These are phyloP conservation scores for Macaria liturata DNA, from an alignment of 2,888 invertebrate genomes.

Conservation along the genomic window DNA sequence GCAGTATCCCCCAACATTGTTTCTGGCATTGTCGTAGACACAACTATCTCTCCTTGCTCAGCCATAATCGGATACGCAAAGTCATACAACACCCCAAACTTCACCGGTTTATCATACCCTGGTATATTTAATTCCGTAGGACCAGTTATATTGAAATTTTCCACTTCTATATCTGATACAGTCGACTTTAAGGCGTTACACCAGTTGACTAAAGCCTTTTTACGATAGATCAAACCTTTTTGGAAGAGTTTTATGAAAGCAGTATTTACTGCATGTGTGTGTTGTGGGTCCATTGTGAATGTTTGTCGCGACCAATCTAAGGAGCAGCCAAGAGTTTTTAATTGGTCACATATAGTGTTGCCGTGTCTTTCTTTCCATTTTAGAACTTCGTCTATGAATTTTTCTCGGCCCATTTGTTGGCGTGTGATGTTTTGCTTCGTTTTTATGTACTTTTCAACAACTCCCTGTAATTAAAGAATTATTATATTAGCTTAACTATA, in stretches of 20 bases:
- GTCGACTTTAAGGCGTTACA: constrained; percentile 93
- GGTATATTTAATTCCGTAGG: constrained; percentile 88
- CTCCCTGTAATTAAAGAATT: constrained; percentile 71
- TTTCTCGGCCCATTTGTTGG: constrained; percentile 88
- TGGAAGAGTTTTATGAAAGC: constrained; percentile 93
- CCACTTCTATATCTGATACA: constrained; percentile 97
- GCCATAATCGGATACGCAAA: constrained; percentile 87
- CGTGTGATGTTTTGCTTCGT: constrained; percentile 85
- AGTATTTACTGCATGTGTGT: constrained; percentile 89
- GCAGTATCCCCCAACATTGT: constrained; percentile 97
- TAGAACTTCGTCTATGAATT: constrained; percentile 90
- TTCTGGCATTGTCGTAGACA: constrained; percentile 97
- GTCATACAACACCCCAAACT: constrained; percentile 91
- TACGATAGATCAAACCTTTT: constrained; percentile 89
- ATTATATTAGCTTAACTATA: too few species aligned
- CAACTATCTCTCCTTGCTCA: constrained; percentile 86
- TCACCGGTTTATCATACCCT: constrained; percentile 88
- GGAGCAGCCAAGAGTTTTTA: constrained; percentile 89
- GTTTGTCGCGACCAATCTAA: constrained; percentile 93
- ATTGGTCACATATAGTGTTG: constrained; percentile 86
- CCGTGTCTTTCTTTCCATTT: constrained; percentile 93
- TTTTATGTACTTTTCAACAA: constrained; percentile 93
- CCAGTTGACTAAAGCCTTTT: constrained; percentile 95
- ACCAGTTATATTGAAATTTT: constrained; percentile 84
- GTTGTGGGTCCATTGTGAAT: constrained; percentile 94